Evolutionary conservation across 2,113 vertebrate genomes (phyloP).

Genomic region (Echinops telfairi): DNA sequence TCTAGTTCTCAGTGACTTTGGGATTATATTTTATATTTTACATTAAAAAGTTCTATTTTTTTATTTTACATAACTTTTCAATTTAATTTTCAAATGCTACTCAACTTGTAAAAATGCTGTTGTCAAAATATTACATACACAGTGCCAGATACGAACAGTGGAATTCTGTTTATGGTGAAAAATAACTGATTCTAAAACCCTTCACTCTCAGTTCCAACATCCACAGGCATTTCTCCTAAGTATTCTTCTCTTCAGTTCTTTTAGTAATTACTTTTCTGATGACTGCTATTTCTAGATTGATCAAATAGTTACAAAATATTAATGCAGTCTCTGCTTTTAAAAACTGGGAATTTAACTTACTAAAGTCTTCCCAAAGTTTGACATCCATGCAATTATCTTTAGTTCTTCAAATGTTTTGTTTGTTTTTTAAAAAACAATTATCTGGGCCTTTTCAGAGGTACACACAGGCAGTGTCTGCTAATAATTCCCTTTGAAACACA

Average conservation of each 20-base stretch:
- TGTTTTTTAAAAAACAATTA: background rate
- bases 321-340: background rate
- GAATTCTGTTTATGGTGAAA: background rate
- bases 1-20: too few relatives aligned
- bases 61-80: too few relatives aligned
- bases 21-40: too few relatives aligned
- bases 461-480: background rate
- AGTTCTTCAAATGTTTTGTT: background rate
- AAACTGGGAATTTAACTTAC: background rate
- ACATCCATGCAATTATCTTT: background rate
- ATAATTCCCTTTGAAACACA: background rate
- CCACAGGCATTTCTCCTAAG: background rate
- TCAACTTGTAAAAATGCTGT: too few relatives aligned
- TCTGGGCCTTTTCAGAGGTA: background rate
- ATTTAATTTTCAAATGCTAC: too few relatives aligned
- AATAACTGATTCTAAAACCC: background rate
- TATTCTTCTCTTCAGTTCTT: background rate
- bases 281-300: background rate
- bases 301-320: background rate
- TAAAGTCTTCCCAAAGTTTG: background rate
- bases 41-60: too few relatives aligned
- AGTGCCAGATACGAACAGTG: too few relatives aligned
- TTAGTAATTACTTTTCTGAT: background rate
- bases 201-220: background rate
- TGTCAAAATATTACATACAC: too few relatives aligned